Evolutionary conservation across 2,113 vertebrate genomes (phyloP).

Genomic region (Nesogale talazaci): DNA sequence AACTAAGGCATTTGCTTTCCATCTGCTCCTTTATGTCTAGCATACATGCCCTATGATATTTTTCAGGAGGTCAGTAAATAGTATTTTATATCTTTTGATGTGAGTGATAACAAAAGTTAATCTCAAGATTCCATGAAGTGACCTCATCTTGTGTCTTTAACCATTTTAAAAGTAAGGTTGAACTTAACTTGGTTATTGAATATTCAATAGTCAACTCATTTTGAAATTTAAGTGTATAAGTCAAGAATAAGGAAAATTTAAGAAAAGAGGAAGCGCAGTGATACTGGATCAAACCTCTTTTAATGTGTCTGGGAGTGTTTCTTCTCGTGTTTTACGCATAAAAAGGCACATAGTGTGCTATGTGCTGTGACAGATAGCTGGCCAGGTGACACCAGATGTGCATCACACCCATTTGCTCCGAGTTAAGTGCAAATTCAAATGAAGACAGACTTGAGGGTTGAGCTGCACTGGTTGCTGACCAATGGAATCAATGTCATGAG

Average conservation of each 20-base stretch:
- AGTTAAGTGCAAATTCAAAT: too few species aligned
- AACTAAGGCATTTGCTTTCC: neutral
- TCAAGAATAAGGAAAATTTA: neutral
- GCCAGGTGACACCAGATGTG: too few species aligned
- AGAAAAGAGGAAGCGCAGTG: neutral
- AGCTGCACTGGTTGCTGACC: too few species aligned
- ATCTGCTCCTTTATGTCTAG: neutral
- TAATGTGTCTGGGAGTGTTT: too few species aligned
- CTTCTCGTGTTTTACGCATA: too few species aligned
- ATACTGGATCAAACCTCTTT: too few species aligned
- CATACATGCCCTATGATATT: neutral
- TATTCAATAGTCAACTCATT: neutral
- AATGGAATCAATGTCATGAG: too few species aligned
- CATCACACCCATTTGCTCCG: too few species aligned
- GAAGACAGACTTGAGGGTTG: too few species aligned
- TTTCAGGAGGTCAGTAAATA: neutral
- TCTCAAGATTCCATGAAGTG: neutral
- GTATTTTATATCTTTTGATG: neutral
- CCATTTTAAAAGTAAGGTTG: neutral
- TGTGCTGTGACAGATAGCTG: too few species aligned
- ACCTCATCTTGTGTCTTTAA: slow-evolving; percentile 11
- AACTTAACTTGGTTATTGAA: neutral
- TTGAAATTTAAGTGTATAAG: neutral
- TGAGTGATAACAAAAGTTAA: neutral
- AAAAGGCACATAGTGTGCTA: too few species aligned